Conservation (phyloP, 2,888 invertebrate genomes). For the Ceriagrion tenellum region DNA sequence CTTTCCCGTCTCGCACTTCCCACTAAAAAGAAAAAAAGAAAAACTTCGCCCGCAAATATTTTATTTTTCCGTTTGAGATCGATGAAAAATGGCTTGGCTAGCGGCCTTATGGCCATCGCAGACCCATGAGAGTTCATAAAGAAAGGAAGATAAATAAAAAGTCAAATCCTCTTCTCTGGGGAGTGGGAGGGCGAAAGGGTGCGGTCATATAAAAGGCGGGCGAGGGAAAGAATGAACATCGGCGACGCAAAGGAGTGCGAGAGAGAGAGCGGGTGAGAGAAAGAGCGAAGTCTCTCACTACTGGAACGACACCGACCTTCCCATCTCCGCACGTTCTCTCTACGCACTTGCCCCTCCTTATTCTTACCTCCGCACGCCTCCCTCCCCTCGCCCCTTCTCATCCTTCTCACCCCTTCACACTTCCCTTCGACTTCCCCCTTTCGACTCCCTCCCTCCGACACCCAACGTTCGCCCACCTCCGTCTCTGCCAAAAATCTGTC, state of each 20-base stretch:
- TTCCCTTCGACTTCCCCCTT: background rate
- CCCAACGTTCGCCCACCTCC: background rate
- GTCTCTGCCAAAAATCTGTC: constrained; percentile 59
- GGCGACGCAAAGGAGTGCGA: background rate
- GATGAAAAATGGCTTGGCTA: constrained; percentile 23
- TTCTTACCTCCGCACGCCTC: background rate
- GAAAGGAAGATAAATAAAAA: background rate
- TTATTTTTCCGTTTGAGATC: constrained; percentile 27
- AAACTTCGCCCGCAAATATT: background rate
- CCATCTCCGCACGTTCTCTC: too few relatives aligned
- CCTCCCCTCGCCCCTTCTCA: background rate
- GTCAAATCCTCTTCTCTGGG: background rate
- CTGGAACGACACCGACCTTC: too few relatives aligned
- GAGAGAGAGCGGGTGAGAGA: background rate
- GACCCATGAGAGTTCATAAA: background rate
- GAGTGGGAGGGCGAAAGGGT: background rate
- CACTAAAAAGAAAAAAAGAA: background rate
- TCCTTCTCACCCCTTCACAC: background rate
- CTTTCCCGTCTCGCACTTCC: background rate
- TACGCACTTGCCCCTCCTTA: too few relatives aligned
- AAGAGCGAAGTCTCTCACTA: too few relatives aligned
- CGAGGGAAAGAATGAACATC: constrained; percentile 30
- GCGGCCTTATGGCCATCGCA: background rate
- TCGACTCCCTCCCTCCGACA: background rate
- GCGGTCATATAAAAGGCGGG: background rate